Evolutionary conservation across 2,888 invertebrate genomes (phyloP), one percentile per base, ranked within the genome.

Genomic region (Caenorhabditis macrosperma): DNA sequence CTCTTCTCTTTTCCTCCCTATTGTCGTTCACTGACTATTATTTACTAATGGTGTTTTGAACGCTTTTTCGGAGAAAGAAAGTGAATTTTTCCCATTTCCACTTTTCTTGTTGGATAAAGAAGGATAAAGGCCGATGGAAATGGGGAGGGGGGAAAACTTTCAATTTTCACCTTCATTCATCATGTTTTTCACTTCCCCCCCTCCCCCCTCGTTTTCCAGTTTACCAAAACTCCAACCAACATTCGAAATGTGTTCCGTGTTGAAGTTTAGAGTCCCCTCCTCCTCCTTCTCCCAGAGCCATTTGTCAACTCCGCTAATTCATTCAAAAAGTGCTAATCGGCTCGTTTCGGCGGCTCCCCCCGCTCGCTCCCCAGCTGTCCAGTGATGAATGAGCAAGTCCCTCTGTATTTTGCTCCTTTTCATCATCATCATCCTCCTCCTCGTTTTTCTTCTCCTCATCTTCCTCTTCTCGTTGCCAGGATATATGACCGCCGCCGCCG

Each of bases 11-110:
- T 38, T 48, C 50, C 54, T 46, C 38, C 57, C 26, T n/a, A 50
- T 57, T 50, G 26, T 69, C 30, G 30, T 59, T 60, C 35, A 52
- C 35, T 38, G 54, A 72, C 71, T 72, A 72, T 63, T 72, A 63
- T 63, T 72, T 72, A 72, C 71, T 63, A 72, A 72, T 72, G 71
- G 61, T 60, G 71, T 72, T 72, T 72, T 72, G 71, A 72, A 63
- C 63, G 71, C 63, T 54, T 60, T n/a, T 69, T 44, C 38, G 44
- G 20, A n/a, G 44, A 44, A 44, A 38, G 15, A 44, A n/a, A 44
- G 44, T 20, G 20, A 44, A 44, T 33, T 9, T 9, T 33, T 33
- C 44, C 20, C 44, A 33, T 20, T 17, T 10, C 44, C 67, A 55
- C 55, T 22, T 55, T 66, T 64, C 38, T 28, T 44, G 26, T 55